These are phyloP conservation scores for Catharus bicknelli DNA, from an alignment of 2,113 vertebrate genomes.

Conservation along the genomic window DNA sequence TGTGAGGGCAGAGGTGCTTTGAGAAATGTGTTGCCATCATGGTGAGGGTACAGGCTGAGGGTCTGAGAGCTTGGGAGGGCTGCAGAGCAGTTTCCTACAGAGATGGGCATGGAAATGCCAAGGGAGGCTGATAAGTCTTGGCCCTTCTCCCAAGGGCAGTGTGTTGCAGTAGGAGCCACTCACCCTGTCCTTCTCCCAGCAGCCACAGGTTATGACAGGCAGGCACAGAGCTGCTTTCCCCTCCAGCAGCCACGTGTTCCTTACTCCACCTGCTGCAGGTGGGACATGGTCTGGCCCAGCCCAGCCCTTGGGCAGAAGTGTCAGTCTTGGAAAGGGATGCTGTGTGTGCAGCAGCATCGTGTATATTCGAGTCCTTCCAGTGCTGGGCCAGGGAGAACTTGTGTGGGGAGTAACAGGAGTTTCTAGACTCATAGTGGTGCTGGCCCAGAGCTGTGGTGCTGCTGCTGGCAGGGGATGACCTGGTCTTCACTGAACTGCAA, in stretches of 20 bases:
- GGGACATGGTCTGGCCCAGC: neutral
- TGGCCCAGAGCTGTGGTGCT: neutral
- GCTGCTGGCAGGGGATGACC: neutral
- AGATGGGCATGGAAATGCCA: rapidly evolving
- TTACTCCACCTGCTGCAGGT: neutral
- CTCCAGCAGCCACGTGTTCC: neutral
- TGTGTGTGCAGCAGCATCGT: neutral
- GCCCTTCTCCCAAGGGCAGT: neutral
- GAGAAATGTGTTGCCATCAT: neutral
- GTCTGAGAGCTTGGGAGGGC: neutral
- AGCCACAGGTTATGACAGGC: neutral
- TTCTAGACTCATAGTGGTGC: neutral
- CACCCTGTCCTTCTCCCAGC: neutral
- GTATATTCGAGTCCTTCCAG: neutral
- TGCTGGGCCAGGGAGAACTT: neutral
- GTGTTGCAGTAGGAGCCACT: neutral
- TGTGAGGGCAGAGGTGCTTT: neutral
- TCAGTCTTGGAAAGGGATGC: neutral
- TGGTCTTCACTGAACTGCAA: neutral
- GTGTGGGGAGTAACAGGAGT: neutral
- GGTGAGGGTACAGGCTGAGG: neutral
- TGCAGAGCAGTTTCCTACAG: neutral
- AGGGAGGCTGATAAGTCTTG: neutral
- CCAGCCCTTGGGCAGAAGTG: neutral
- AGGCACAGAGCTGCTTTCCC: neutral